Percentiles rank a stretch among this genome's conserved stretches.
These are phyloP conservation scores for Acanthurus tractus DNA, from an alignment of 2,797 vertebrate species.

Conservation along the genomic window DNA sequence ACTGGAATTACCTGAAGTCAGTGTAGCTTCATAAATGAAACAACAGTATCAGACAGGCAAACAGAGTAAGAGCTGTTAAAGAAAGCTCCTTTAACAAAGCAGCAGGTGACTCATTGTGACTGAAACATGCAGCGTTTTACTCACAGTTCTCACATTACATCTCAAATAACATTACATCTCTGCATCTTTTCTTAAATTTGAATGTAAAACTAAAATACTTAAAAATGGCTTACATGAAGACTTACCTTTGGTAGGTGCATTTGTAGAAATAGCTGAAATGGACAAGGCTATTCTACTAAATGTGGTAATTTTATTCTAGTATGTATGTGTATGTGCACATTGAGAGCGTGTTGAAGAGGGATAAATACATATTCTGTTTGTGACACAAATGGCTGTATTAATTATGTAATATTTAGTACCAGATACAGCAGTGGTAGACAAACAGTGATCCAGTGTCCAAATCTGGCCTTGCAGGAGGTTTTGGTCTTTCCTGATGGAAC, in stretches of 20 bases:
- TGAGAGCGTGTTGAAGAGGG: background rate
- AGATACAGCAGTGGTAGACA: background rate
- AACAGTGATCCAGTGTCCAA: background rate
- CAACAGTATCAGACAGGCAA: background rate
- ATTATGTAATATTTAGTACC: background rate
- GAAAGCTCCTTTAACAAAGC: background rate
- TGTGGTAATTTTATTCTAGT: background rate
- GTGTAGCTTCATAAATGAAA: background rate
- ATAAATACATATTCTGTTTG: background rate
- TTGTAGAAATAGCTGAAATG: background rate
- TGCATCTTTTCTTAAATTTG: background rate
- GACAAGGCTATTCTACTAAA: background rate
- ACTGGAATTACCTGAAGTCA: background rate
- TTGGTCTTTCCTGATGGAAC: too few species aligned
- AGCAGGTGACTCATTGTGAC: background rate
- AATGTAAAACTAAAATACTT: background rate
- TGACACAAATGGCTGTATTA: background rate
- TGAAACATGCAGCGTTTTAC: background rate
- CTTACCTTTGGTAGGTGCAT: background rate
- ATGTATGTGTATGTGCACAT: background rate
- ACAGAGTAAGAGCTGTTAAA: background rate
- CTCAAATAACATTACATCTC: background rate
- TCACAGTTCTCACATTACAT: background rate
- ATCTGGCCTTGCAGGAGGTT: background rate
- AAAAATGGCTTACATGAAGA: background rate